Percentiles rank a stretch among this genome's conserved stretches.
These are phyloP conservation scores for Ephestia elutella DNA, from an alignment of 1,140 invertebrate genomes.

Conservation along the genomic window DNA sequence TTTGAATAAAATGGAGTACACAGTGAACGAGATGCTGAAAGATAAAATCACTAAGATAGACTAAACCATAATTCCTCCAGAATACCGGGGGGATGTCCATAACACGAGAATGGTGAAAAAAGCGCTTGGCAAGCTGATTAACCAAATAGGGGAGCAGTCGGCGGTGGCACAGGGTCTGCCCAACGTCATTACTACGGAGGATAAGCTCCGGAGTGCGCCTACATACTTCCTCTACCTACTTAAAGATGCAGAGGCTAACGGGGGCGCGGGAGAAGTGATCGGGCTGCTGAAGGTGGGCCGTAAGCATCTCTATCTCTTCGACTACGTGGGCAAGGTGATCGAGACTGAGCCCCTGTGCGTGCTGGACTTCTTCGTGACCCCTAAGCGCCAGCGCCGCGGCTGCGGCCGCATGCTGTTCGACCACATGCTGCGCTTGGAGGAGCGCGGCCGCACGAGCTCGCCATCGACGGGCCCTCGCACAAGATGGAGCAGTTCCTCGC, in stretches of 20 bases:
- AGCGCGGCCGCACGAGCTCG: slow-evolving; percentile 81
- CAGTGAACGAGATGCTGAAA: slow-evolving; percentile 41
- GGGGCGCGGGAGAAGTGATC: slow-evolving; percentile 79
- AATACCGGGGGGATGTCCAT: slow-evolving; percentile 37
- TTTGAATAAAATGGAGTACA: slow-evolving; percentile 30
- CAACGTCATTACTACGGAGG: slow-evolving; percentile 81
- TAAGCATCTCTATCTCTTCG: slow-evolving; percentile 90
- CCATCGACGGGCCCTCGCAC: slow-evolving; percentile 91
- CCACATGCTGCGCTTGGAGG: slow-evolving; percentile 84
- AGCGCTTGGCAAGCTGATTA: slow-evolving; percentile 81
- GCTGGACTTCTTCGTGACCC: slow-evolving; percentile 91
- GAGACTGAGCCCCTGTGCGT: slow-evolving; percentile 85
- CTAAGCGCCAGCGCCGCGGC: slow-evolving; percentile 84
- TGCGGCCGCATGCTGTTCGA: slow-evolving; percentile 86
- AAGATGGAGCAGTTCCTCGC: slow-evolving; percentile 89
- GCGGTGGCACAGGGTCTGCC: slow-evolving; percentile 83
- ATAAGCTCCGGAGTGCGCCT: slow-evolving; percentile 80
- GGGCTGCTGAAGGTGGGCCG: slow-evolving; percentile 89
- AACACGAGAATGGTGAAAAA: too few species aligned
- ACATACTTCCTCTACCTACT: slow-evolving; percentile 80
- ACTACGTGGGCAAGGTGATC: slow-evolving; percentile 79
- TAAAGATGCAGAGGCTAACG: slow-evolving; percentile 76
- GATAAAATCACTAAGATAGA: slow-evolving; percentile 44
- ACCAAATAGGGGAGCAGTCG: slow-evolving; percentile 82
- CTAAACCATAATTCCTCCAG: slow-evolving; percentile 34